Conservation (phyloP, 2,113 vertebrate genomes). For the Proteles cristata region DNA sequence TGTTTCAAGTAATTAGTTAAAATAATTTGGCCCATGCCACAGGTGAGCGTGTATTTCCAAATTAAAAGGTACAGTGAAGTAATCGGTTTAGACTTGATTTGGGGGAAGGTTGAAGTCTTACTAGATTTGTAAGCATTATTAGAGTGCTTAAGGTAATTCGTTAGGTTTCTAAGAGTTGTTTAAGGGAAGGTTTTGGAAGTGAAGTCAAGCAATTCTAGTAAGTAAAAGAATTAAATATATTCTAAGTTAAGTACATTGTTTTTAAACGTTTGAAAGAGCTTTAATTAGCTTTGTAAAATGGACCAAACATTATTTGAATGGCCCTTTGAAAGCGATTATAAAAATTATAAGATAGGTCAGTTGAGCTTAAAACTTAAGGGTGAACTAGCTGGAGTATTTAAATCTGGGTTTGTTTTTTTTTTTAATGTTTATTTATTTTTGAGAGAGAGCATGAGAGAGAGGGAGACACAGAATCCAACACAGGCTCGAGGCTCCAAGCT, state of each 20-base stretch:
- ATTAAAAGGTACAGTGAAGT: not conserved
- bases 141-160: not conserved
- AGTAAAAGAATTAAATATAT: slow-evolving; percentile 44
- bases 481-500: no score
- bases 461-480: no score
- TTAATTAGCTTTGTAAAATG: not conserved
- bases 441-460: no score
- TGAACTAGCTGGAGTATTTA: not conserved
- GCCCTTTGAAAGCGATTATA: not conserved
- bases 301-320: not conserved
- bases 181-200: not conserved
- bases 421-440: no score
- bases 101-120: not conserved
- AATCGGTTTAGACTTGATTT: slow-evolving; percentile 27
- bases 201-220: not conserved
- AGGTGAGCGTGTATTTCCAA: not conserved
- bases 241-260: slow-evolving; percentile 5
- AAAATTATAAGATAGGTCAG: not conserved
- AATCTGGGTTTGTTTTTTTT: no score
- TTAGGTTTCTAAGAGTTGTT: not conserved
- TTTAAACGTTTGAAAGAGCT: not conserved
- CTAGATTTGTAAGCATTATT: not conserved
- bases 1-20: slow-evolving; percentile 50
- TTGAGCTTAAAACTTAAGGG: not conserved
- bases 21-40: slow-evolving; percentile 2